Base-by-base conservation (phyloP, 1,140 invertebrate genomes). In the Diachasma alloeum region DNA sequence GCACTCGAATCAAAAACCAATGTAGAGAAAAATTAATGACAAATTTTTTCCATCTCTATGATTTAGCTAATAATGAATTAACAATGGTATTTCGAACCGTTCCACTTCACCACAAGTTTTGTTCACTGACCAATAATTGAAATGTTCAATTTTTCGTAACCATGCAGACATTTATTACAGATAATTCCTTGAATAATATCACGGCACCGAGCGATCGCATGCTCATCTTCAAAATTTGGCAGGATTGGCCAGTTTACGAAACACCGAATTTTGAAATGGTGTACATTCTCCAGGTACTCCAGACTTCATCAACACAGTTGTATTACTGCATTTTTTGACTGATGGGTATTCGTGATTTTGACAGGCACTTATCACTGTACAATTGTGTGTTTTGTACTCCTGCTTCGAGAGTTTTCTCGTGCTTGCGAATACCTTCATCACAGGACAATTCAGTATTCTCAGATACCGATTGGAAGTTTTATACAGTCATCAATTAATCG, bases 361-460 rank as follows among this genome's bases (percentile, higher is more conserved):
- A 31, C 42, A 75, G 74, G 15, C 69, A 19, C 15, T 48, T 1
- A 36, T 44, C 17, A 73, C 56, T 17, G 70, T 63, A 10, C 17
- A 76, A 0, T 15, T 63, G 13, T 71, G 69, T 22, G 67, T 59
- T 15, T 36, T 75, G 19, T 79, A 79, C 37, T 73, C 53, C 22
- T 76, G 74, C 42, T 79, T 76, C n/a, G 78, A 79, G 11, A 75
- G 72, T 70, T 44, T 26, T 37, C 19, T 79, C 5, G 24, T 70
- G 19, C 11, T 63, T 17, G 72, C 68, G 11, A 67, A 73, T 36
- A 22, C 69, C 10, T 76, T 79, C 56, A 63, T 46, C 24, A n/a
- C 31, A 4, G 78, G 78, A 13, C 69, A 75, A 31, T 75, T 79
- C 39, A 10, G 66, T 36, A 73, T 79, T 15, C 37, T 79, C 22